Conservation (phyloP, 2,113 vertebrate species). For the Bos javanicus region DNA sequence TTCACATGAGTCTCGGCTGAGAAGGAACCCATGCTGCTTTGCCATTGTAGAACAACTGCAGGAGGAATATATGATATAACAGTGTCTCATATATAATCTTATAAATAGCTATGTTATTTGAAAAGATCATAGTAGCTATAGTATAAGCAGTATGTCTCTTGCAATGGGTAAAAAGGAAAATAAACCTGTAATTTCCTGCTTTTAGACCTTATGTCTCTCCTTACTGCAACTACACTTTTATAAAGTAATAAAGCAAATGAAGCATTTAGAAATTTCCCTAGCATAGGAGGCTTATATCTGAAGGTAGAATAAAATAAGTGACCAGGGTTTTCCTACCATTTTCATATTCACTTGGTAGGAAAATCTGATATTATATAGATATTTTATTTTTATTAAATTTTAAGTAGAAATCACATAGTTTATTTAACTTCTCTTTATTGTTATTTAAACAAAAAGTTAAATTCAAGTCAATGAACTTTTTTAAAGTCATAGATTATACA, state of each 20-base stretch:
- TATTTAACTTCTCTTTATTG: not conserved
- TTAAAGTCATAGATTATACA: not conserved
- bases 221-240: not conserved
- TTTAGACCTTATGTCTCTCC: not conserved
- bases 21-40: not conserved
- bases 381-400: not conserved
- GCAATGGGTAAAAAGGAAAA: not conserved
- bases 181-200: not conserved
- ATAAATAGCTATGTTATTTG: constrained; percentile 32
- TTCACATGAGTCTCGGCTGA: not conserved
- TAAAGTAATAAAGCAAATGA: not conserved
- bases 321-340: not conserved
- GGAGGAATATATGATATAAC: not conserved
- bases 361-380: not conserved
- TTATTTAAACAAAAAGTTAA: not conserved
- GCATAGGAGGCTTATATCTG: not conserved
- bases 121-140: constrained; percentile 11
- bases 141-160: not conserved
- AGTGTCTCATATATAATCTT: not conserved
- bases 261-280: constrained; percentile 28
- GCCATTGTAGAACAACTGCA: not conserved
- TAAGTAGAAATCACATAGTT: not conserved
- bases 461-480: not conserved
- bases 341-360: not conserved
- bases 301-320: not conserved